Evolutionary conservation across 2,797 vertebrate species (phyloP).

Genomic region (Sparidentex hasta): DNA sequence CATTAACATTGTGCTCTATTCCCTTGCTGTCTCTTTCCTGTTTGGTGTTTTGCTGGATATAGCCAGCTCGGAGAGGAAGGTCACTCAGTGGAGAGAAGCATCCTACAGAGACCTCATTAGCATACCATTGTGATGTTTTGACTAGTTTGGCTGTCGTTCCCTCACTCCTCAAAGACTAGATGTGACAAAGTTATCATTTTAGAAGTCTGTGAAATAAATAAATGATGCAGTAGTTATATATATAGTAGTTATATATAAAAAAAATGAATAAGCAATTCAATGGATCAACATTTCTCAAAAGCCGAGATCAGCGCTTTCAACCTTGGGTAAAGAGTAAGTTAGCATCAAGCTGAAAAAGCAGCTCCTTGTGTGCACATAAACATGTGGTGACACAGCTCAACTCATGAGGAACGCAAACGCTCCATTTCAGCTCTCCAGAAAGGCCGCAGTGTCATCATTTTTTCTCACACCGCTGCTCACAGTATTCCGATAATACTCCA

Average conservation of each 20-base stretch:
- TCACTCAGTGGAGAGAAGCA: constrained; percentile 43
- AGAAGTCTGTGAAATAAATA: background rate
- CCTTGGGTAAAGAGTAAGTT: background rate
- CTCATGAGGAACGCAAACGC: too few species aligned
- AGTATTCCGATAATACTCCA: too few species aligned
- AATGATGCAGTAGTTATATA: background rate
- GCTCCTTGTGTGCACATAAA: background rate
- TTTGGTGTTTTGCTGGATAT: constrained; percentile 35
- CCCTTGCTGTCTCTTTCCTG: constrained; percentile 3
- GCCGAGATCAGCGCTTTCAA: background rate
- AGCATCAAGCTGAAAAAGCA: background rate
- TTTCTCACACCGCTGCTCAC: too few species aligned
- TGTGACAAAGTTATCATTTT: background rate
- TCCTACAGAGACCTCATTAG: constrained; percentile 63
- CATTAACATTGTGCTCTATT: constrained; percentile 53
- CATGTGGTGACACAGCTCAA: too few species aligned
- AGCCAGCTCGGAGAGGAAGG: constrained; percentile 60
- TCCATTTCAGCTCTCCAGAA: too few species aligned
- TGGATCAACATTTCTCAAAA: background rate
- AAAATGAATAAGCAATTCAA: background rate
- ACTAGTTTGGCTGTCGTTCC: constrained; percentile 20
- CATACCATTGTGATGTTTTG: constrained; percentile 27
- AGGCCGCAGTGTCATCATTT: too few species aligned
- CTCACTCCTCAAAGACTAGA: background rate
- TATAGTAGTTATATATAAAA: background rate